Evolutionary conservation across 2,888 invertebrate genomes (phyloP), one percentile per base, ranked within the genome.

Genomic region (Monochamus alternatus): DNA sequence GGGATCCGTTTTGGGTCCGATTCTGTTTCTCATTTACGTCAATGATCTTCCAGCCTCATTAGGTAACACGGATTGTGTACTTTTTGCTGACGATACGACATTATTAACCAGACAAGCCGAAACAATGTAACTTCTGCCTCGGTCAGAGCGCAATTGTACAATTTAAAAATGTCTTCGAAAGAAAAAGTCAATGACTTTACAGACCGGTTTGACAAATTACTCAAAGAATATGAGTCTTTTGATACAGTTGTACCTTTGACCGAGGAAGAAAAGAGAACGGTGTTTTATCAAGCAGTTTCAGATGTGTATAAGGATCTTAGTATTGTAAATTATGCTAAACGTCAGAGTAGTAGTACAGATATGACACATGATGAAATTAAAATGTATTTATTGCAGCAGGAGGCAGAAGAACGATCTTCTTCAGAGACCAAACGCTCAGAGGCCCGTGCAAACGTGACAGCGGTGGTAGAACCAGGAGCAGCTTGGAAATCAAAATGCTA

Each of bases 121-220:
- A 12, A 55, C 55, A 55, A 55, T 14, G 14, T 55, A 14, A 55
- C 55, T n/a, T 14, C 10, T 55, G 12, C 55, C 5, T 55, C 55
- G 5, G n/a, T 55, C 5, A 5, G 14, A 9, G 55, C 55, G 14
- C 55, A 14, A n/a, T n/a, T 55, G 55, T 55, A 55, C 12, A 9
- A 55, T n/a, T 12, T 55, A 4, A 55, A 55, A 14, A 55, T 55
- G 55, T 8, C 10, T 5, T 5, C 8, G 5, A n/a, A 12, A n/a
- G 55, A 55, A 55, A 55, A 14, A 55, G 55, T 55, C 4, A n/a
- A n/a, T n/a, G 69, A 69, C 10, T 32, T 30, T 47, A 47, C 9
- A 8, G 47, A 47, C 9, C 47, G 47, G 7, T 47, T 47, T 9
- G 47, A 47, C 47, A 47, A 47, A 47, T 9, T 47, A 47, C 5